These are phyloP conservation scores for Sesamia inferens DNA, from an alignment of 2,888 invertebrate species.

Conservation along the genomic window DNA sequence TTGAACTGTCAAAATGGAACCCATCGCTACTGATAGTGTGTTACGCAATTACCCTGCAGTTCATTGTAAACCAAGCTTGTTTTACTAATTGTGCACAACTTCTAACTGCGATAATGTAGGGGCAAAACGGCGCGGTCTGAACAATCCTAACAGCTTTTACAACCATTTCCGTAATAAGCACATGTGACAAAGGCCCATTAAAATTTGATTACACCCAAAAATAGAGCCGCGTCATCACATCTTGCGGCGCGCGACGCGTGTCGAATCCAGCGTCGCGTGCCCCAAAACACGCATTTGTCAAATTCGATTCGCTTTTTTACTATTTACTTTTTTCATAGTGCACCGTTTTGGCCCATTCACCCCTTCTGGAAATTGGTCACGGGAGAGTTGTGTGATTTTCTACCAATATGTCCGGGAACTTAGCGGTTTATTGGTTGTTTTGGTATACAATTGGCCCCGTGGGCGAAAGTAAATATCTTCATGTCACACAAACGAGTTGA, in stretches of 20 bases:
- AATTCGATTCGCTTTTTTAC: conserved; percentile 86
- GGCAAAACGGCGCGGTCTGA: conserved; percentile 12
- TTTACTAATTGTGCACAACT: conserved; percentile 27
- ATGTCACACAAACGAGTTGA: conserved; percentile 30
- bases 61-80: conserved; percentile 11
- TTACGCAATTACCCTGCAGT: not conserved
- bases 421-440: conserved; percentile 80
- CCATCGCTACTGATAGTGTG: too few species aligned
- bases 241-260: conserved; percentile 73
- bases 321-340: conserved; percentile 83
- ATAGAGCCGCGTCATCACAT: conserved; percentile 68
- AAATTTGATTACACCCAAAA: conserved; percentile 73
- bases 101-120: conserved; percentile 27
- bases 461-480: conserved; percentile 63
- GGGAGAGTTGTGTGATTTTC: conserved; percentile 81
- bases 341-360: conserved; percentile 74
- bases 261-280: conserved; percentile 84
- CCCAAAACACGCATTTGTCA: conserved; percentile 89
- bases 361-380: conserved; percentile 85
- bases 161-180: conserved; percentile 62
- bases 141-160: conserved; percentile 52
- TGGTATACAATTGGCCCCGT: conserved; percentile 69
- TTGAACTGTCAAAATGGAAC: too few species aligned
- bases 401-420: conserved; percentile 86
- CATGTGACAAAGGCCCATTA: conserved; percentile 68